These are phyloP conservation scores for Pemphigus obesinymphae DNA, from an alignment of 1,140 invertebrate genomes.

Conservation along the genomic window DNA sequence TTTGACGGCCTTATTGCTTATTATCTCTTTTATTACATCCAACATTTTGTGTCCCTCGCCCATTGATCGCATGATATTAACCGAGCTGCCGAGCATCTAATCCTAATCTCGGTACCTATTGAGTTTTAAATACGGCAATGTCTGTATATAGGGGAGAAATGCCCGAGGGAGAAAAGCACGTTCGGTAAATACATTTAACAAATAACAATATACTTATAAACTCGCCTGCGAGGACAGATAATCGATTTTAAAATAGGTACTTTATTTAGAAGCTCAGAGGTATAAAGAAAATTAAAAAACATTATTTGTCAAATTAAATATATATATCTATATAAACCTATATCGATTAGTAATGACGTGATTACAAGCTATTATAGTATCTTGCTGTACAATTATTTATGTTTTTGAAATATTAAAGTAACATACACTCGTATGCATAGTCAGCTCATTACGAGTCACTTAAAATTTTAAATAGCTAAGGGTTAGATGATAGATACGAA, in stretches of 20 bases:
- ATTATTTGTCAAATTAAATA: no score
- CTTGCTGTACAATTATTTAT: no score
- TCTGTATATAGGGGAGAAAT: not conserved
- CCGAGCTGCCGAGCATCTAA: not conserved
- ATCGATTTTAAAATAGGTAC: not conserved
- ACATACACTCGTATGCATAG: no score
- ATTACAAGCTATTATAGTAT: no score
- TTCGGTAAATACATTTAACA: slow-evolving; percentile 18
- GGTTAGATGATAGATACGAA: no score
- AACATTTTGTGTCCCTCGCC: not conserved
- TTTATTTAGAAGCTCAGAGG: no score
- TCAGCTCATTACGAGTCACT: no score
- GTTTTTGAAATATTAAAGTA: no score
- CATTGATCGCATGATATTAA: not conserved
- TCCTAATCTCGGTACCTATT: slow-evolving; percentile 21
- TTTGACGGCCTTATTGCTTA: not conserved
- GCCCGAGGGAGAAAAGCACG: slow-evolving; percentile 26
- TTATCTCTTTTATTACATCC: slow-evolving; percentile 4
- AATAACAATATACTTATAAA: slow-evolving; percentile 15
- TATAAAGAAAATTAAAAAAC: no score
- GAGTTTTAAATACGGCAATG: not conserved
- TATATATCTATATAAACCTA: no score
- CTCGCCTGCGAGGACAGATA: slow-evolving; percentile 4
- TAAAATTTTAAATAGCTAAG: no score
- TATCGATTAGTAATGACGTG: no score